Conservation (phyloP, 2,113 vertebrate species). For the Ranitomeya variabilis region DNA sequence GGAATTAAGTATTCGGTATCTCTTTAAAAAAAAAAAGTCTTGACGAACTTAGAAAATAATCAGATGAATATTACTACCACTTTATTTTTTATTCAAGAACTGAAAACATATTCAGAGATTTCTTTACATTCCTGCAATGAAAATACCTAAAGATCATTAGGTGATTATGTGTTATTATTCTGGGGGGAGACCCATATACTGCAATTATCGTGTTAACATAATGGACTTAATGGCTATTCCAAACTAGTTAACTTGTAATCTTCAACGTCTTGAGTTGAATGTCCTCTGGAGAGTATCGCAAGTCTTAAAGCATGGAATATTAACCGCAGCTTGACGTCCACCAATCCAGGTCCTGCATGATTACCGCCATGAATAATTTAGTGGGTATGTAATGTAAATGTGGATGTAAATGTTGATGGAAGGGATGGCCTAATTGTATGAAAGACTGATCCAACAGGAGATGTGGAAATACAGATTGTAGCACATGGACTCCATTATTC, state of each 20-base stretch:
- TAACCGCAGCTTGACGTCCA: not conserved
- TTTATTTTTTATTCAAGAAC: not conserved
- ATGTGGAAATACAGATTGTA: not conserved
- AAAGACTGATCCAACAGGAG: not conserved
- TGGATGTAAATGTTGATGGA: not conserved
- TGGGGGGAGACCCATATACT: not conserved
- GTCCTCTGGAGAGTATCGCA: slow-evolving; percentile 19
- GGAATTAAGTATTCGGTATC: too few relatives aligned
- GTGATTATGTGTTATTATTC: slow-evolving; percentile 7
- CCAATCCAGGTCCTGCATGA: not conserved
- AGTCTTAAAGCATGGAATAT: not conserved
- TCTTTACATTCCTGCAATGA: not conserved
- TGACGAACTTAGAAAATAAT: not conserved
- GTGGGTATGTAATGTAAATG: slow-evolving; percentile 6
- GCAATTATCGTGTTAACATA: not conserved
- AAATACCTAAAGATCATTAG: slow-evolving; percentile 2
- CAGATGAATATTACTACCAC: not conserved
- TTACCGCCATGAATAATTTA: not conserved
- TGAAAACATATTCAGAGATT: not conserved
- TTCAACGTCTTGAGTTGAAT: not conserved
- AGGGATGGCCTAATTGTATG: not conserved
- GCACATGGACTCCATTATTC: not conserved
- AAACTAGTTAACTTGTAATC: not conserved
- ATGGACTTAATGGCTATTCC: slow-evolving; percentile 16
- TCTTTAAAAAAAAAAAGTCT: not conserved